Percentiles rank a stretch among this genome's conserved stretches.
These are phyloP conservation scores for Pantala flavescens DNA, from an alignment of 1,140 invertebrate genomes.

Conservation along the genomic window DNA sequence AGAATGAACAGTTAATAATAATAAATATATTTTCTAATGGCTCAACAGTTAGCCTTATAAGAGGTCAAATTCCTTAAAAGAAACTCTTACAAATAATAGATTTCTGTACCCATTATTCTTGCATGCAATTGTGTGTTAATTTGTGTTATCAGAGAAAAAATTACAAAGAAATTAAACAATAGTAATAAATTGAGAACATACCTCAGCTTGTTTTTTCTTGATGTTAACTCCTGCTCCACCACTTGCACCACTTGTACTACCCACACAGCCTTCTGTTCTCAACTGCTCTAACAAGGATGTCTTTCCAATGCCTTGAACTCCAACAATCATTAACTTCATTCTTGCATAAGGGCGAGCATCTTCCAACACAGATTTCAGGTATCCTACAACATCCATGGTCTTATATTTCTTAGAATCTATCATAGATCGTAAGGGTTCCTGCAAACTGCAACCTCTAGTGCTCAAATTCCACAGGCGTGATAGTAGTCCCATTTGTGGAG, in stretches of 20 bases:
- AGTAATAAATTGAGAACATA: no score
- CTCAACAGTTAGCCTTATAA: no score
- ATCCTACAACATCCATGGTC: conserved; percentile 93
- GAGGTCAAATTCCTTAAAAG: no score
- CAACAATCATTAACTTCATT: conserved; percentile 97
- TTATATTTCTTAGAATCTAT: conserved; percentile 87
- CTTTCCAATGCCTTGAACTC: conserved; percentile 86
- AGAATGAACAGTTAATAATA: no score
- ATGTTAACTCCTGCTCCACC: not conserved
- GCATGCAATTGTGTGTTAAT: no score
- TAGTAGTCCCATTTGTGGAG: conserved; percentile 88
- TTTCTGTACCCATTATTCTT: no score
- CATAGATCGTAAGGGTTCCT: conserved; percentile 85
- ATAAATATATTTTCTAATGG: no score
- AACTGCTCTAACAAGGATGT: conserved; percentile 85
- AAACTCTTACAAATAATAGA: no score
- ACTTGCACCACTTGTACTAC: conserved; percentile 21
- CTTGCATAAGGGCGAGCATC: conserved; percentile 88
- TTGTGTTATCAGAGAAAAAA: no score
- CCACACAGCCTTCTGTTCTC: conserved; percentile 69
- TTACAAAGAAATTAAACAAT: no score
- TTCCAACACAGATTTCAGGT: conserved; percentile 80
- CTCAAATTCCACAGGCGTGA: conserved; percentile 93
- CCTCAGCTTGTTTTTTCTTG: conserved; percentile 62
- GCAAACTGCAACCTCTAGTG: conserved; percentile 76